phyloP scores from a whole-genome alignment of 2,113 vertebrate species.

The Amblyopsis rosae region DNA sequence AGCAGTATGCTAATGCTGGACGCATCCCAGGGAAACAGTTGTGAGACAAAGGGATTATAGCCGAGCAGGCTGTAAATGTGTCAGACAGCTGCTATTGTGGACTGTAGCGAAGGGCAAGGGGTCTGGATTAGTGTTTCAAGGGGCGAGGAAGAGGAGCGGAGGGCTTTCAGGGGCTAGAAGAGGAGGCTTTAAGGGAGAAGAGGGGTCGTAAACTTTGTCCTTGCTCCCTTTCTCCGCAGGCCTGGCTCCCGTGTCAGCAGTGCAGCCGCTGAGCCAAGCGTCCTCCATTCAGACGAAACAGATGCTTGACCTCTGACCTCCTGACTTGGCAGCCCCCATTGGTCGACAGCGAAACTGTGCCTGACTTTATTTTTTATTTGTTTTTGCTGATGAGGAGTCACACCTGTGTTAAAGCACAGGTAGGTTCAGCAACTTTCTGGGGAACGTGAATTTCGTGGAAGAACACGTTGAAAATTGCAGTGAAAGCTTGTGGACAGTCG shows the following conservation, averaged over 20 bases:
- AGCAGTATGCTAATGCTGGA: too few relatives aligned
- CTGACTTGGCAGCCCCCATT: slow-evolving; percentile 3
- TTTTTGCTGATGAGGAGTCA: neutral
- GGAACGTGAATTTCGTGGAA: too few relatives aligned
- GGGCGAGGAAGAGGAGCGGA: neutral
- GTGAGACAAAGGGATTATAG: too few relatives aligned
- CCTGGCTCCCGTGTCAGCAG: slow-evolving; percentile 27
- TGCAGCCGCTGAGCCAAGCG: neutral
- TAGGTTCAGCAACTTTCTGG: too few relatives aligned
- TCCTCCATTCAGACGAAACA: slow-evolving; percentile 5
- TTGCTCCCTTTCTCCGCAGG: slow-evolving; percentile 42
- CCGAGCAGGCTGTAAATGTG: neutral
- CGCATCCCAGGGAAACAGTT: too few relatives aligned
- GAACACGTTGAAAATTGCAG: too few relatives aligned
- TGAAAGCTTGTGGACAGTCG: too few relatives aligned
- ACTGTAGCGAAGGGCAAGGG: neutral
- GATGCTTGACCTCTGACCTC: slow-evolving; percentile 29
- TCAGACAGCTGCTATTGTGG: neutral
- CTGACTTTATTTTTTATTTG: neutral
- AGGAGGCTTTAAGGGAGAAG: too few relatives aligned
- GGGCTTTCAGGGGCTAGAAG: neutral
- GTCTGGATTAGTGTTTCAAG: too few relatives aligned
- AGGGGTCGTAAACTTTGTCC: slow-evolving; percentile 25
- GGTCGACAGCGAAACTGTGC: neutral
- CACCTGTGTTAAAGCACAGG: too few relatives aligned